A percentile compares a stretch with the other conserved stretches of the same genome.
Evolutionary conservation across 1,140 invertebrate genomes (phyloP).

Genomic region (Archivesica marissinica): DNA sequence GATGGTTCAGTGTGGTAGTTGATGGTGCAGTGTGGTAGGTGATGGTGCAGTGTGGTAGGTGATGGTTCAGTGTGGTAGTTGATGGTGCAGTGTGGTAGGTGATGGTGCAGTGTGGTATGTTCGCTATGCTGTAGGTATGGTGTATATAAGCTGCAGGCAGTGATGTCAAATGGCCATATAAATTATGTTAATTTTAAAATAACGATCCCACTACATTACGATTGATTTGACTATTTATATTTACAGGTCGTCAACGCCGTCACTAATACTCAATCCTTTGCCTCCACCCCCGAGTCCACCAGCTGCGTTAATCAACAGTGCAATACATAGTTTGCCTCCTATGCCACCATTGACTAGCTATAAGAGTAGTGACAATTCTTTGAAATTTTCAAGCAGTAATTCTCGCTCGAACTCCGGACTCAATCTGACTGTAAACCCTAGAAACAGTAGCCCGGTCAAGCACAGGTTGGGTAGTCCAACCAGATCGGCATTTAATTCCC

Average conservation of each 20-base stretch:
- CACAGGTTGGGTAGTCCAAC: not conserved
- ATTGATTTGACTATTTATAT: not conserved
- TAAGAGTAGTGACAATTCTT: not conserved
- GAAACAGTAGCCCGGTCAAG: conserved; percentile 8
- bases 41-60: no score
- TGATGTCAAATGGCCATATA: no score
- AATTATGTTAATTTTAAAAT: no score
- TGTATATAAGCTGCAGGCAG: no score
- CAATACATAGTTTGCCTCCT: conserved; percentile 1
- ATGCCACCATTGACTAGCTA: conserved; percentile 41
- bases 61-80: no score
- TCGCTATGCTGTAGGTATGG: no score
- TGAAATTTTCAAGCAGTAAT: not conserved
- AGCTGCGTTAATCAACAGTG: not conserved
- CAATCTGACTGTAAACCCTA: conserved; percentile 14
- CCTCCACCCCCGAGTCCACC: not conserved
- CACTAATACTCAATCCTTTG: conserved; percentile 20
- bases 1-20: no score
- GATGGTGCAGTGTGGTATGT: no score
- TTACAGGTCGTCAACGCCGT: conserved; percentile 54
- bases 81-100: no score
- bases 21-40: no score
- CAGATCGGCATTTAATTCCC: not conserved
- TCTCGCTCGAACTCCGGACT: conserved; percentile 3
- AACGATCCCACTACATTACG: no score